Base-by-base conservation (phyloP, 2,113 vertebrate genomes). In the Mus spicilegus region DNA sequence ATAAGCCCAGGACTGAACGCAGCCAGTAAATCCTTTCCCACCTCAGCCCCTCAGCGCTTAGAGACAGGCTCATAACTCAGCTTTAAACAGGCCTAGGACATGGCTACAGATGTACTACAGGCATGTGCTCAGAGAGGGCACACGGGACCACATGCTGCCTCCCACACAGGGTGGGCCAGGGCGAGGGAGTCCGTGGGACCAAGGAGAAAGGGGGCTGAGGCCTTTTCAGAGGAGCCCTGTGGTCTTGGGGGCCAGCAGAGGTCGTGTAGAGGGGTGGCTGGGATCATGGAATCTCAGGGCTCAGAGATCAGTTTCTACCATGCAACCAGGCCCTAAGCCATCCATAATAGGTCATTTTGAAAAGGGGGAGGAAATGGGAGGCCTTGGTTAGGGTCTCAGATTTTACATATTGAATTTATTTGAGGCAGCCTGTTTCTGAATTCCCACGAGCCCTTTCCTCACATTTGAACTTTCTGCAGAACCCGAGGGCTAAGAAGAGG, bases 31-130 rank as follows among this genome's bases (percentile, higher is more conserved):
- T 94, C 97, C 96, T 92, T 93, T 94, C 78, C 95, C 12, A 1
- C 93, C 95, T 84, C 1, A 1, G 67, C 92, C 92, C 84, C 95
- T 93, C 92, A n/a, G 96, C 95, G 96, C 93, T 1, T 36, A 65
- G 33, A 36, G 76, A 94, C 95, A 96, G 95, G 93, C 95, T 97
- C 96, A n/a, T 95, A 96, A 97, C 90, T 97, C 97, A 96, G 90
- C 88, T 91, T 96, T 73, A 95, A 96, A 96, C 70, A 93, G 84
- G 81, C 54, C 87, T 61, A 63, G 76, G 96, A 93, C 94, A 89
- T 82, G 73, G 88, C 73, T 88, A 77, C 82, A 87, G 97, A 94
- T 95, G 81, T 13, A 94, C 70, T 22, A 42, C 92, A 80, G 65
- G 87, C 85, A 73, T 8, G 39, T 30, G 17, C 5, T 54, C 30